Conservation (phyloP, 2,888 invertebrate species). For the Rotaria macrura region DNA sequence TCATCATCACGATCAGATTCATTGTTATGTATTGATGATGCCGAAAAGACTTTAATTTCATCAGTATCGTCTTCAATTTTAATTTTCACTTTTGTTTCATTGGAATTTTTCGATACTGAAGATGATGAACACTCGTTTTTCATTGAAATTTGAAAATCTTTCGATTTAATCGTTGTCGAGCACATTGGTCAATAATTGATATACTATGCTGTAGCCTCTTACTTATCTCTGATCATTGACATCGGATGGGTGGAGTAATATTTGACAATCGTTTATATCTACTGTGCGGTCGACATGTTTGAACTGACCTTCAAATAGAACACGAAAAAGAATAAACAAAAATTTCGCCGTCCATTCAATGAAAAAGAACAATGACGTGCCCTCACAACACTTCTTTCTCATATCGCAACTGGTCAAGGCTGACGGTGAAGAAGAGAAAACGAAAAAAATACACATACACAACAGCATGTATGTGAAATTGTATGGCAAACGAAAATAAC, state of each 20-base stretch:
- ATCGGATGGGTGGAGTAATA: not conserved
- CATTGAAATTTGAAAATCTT: not conserved
- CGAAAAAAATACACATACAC: not conserved
- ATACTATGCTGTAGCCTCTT: too few relatives aligned
- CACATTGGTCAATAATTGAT: too few relatives aligned
- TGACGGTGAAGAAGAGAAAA: not conserved
- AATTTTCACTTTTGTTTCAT: not conserved
- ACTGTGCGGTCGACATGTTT: not conserved
- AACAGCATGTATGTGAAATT: not conserved
- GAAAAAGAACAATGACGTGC: not conserved
- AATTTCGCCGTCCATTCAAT: not conserved
- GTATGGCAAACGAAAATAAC: not conserved
- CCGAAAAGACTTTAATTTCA: not conserved
- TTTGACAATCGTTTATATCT: not conserved
- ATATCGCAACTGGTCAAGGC: not conserved
- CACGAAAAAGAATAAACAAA: not conserved
- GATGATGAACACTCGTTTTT: too few relatives aligned
- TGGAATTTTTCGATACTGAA: too few relatives aligned
- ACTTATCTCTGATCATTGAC: not conserved
- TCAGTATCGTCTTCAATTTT: not conserved
- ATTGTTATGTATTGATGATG: not conserved
- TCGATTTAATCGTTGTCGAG: too few relatives aligned
- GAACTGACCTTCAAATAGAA: conserved; percentile 3
- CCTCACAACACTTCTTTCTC: not conserved
- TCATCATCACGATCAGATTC: not conserved